Evolutionary conservation across 2,797 vertebrate species (phyloP).

Genomic region (Enteromius treurensis): DNA sequence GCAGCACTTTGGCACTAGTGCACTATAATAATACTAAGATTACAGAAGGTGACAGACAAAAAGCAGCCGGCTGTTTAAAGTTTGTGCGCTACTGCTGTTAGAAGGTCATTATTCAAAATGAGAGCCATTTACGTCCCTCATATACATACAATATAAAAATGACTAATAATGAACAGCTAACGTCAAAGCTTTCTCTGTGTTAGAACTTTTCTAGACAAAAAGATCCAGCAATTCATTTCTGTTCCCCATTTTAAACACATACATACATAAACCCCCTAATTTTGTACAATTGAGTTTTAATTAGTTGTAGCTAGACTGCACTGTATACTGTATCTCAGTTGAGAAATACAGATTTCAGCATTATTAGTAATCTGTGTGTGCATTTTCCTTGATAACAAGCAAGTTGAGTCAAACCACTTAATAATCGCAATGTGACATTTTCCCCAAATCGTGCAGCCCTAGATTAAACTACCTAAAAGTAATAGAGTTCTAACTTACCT

Average conservation of each 20-base stretch:
- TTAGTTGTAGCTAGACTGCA: no score
- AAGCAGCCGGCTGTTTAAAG: not conserved
- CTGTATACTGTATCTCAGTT: no score
- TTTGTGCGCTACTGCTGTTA: constrained; percentile 1
- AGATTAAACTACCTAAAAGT: no score
- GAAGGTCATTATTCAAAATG: not conserved
- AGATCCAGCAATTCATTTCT: not conserved
- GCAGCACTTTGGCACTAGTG: not conserved
- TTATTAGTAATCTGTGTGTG: no score
- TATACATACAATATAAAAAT: not conserved
- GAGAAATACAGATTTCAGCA: no score
- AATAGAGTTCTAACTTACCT: no score
- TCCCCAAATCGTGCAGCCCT: no score
- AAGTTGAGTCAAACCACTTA: no score
- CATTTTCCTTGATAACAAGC: no score
- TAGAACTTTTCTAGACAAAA: not conserved
- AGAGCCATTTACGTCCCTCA: not conserved
- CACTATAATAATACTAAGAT: constrained; percentile 12
- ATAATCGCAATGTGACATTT: no score
- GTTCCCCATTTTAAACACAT: not conserved
- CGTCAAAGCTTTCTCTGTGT: not conserved
- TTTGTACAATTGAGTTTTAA: no score
- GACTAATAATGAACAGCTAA: not conserved
- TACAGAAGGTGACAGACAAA: not conserved
- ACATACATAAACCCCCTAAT: no score